Evolutionary conservation across 2,113 vertebrate genomes (phyloP).

Genomic region (Carlito syrichta): DNA sequence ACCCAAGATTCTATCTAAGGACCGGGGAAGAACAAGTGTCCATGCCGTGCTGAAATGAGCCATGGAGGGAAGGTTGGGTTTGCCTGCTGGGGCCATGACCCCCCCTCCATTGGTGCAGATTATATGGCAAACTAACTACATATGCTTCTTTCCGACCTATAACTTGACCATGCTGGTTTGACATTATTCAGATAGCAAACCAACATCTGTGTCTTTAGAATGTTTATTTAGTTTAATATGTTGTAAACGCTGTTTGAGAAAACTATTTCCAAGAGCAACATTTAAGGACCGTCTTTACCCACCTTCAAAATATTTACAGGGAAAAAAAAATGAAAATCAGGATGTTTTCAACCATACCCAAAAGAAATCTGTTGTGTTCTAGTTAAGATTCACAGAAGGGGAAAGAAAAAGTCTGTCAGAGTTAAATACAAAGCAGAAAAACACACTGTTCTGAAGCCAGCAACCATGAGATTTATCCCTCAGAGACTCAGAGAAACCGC

Average conservation of each 20-base stretch:
- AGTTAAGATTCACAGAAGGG: constrained; percentile 65
- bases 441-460: constrained; percentile 43
- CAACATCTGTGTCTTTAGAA: constrained; percentile 46
- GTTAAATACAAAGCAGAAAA: constrained; percentile 45
- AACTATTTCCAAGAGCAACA: constrained; percentile 45
- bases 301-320: constrained; percentile 70
- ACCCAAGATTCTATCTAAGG: not conserved
- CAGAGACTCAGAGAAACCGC: not conserved
- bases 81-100: not conserved
- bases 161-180: not conserved
- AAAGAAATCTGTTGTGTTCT: constrained; percentile 70
- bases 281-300: constrained; percentile 54
- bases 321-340: constrained; percentile 63
- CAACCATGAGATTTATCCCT: constrained; percentile 1
- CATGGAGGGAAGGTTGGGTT: not conserved
- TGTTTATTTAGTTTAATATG: constrained; percentile 47
- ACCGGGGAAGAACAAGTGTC: not conserved
- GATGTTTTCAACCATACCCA: constrained; percentile 57
- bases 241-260: constrained; percentile 36
- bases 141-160: not conserved
- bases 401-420: constrained; percentile 62
- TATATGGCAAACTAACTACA: not conserved
- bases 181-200: constrained; percentile 35
- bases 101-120: not conserved
- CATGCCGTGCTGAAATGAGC: not conserved